These are phyloP conservation scores for Bos javanicus DNA, from an alignment of 2,113 vertebrate species.

Conservation along the genomic window DNA sequence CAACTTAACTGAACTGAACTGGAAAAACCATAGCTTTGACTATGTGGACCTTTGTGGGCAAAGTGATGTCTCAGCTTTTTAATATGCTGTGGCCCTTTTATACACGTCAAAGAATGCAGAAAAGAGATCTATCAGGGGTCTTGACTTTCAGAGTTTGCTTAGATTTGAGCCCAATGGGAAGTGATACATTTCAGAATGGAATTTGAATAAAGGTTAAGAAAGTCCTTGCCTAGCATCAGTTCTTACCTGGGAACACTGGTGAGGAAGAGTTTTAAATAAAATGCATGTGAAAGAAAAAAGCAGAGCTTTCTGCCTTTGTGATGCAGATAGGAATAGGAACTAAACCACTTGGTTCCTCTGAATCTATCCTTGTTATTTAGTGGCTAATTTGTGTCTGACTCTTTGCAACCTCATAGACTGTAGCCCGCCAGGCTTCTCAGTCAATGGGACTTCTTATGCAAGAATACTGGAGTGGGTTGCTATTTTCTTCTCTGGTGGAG, in stretches of 20 bases:
- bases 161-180: not conserved
- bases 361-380: not conserved
- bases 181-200: not conserved
- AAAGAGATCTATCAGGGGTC: not conserved
- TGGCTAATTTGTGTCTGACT: not conserved
- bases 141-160: not conserved
- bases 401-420: not conserved
- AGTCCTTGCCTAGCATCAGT: not conserved
- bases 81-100: not conserved
- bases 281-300: not conserved
- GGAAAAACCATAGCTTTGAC: not conserved
- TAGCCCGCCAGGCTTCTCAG: not conserved
- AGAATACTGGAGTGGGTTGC: not conserved
- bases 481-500: not conserved
- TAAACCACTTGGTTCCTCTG: not conserved
- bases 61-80: too few relatives aligned
- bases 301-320: not conserved
- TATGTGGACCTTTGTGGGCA: too few relatives aligned
- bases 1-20: not conserved
- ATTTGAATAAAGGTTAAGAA: not conserved
- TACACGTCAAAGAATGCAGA: not conserved
- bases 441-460: not conserved
- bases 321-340: not conserved
- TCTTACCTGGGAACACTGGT: not conserved
- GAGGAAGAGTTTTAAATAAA: conserved; percentile 6